phyloP scores from a whole-genome alignment of 2,888 invertebrate genomes.

The Dryocosmus kuriphilus region DNA sequence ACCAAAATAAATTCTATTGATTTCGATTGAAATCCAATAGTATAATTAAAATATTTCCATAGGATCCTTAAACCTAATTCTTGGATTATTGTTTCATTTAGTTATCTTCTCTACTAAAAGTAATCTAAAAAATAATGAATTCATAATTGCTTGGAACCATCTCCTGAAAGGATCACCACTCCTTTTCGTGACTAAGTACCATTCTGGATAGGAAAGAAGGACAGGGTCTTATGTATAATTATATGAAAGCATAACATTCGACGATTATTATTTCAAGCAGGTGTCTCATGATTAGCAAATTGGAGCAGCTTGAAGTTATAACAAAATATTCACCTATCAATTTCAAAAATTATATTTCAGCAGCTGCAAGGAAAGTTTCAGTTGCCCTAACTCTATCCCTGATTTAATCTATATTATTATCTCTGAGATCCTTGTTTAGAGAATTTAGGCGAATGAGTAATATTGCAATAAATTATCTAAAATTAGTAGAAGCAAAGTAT shows the following conservation, averaged over 20 bases:
- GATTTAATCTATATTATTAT: slow-evolving; percentile 11
- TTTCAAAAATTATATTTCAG: slow-evolving; percentile 6
- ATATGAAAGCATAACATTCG: background rate
- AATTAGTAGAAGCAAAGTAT: background rate
- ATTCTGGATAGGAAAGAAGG: background rate
- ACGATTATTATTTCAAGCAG: slow-evolving; percentile 13
- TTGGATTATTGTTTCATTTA: too few species aligned
- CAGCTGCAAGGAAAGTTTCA: slow-evolving; percentile 15
- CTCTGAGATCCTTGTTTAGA: slow-evolving; percentile 2
- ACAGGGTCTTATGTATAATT: background rate
- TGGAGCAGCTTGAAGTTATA: background rate
- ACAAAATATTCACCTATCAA: background rate
- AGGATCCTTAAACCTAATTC: too few species aligned
- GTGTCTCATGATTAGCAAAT: slow-evolving; percentile 6
- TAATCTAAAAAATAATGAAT: too few species aligned
- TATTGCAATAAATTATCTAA: background rate
- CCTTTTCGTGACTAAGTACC: background rate
- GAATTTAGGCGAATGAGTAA: background rate
- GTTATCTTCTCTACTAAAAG: too few species aligned
- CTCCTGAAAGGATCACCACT: background rate
- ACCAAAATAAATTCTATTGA: background rate
- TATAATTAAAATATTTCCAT: too few species aligned
- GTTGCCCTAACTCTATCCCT: background rate
- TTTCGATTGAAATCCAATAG: too few species aligned
- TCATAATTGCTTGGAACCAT: too few species aligned